phyloP scores from a whole-genome alignment of 2,797 vertebrate genomes.

The Pseudocheirus occidentalis region DNA sequence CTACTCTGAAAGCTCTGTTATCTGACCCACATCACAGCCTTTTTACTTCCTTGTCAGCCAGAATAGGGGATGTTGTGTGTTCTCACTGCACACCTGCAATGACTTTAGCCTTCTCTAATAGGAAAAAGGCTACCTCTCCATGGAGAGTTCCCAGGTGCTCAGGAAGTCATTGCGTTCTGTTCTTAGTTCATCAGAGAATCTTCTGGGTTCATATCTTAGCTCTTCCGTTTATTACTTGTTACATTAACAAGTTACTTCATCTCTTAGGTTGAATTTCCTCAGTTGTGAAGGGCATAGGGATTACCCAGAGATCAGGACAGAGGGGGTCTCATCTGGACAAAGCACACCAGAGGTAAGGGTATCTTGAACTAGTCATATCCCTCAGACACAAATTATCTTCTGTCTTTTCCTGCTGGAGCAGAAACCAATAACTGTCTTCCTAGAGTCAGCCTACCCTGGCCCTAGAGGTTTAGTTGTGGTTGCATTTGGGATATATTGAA shows the following conservation, averaged over 20 bases:
- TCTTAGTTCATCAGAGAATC: not conserved
- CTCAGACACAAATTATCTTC: not conserved
- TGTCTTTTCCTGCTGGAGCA: not conserved
- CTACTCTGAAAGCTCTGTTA: not conserved
- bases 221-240: not conserved
- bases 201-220: not conserved
- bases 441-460: not conserved
- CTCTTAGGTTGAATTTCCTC: not conserved
- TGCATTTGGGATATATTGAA: not conserved
- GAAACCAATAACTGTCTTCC: not conserved
- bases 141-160: not conserved
- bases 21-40: not conserved
- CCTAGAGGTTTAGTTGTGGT: not conserved
- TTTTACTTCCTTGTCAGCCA: not conserved
- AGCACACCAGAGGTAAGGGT: not conserved
- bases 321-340: not conserved
- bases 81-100: not conserved
- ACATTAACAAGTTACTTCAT: not conserved
- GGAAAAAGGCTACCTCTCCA: not conserved
- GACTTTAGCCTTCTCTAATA: not conserved
- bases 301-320: not conserved
- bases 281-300: not conserved
- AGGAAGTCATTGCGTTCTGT: not conserved
- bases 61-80: not conserved
- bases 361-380: not conserved